Evolutionary conservation across 1,140 invertebrate genomes (phyloP).

Genomic region (Subanguina moxae): DNA sequence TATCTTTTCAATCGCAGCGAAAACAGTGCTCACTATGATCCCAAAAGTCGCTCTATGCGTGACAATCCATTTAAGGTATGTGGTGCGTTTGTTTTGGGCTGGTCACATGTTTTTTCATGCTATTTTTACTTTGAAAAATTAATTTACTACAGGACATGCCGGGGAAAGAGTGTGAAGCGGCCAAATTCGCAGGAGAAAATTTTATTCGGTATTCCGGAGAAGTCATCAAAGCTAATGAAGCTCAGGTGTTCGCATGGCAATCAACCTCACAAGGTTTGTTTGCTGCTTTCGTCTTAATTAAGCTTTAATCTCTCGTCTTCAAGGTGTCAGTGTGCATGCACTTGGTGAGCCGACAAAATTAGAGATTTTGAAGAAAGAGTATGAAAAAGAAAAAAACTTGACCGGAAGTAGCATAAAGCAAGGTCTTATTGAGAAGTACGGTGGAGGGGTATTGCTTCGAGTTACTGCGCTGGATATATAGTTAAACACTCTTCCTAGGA

Average conservation of each 20-base stretch:
- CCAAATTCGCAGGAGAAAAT: slow-evolving; percentile 90
- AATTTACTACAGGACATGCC: slow-evolving; percentile 27
- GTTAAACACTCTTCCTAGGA: slow-evolving; percentile 40
- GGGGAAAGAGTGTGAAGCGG: slow-evolving; percentile 62
- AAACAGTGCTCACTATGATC: slow-evolving; percentile 94
- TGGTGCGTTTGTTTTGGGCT: background rate
- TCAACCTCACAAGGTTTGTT: slow-evolving; percentile 66
- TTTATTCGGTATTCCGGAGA: slow-evolving; percentile 89
- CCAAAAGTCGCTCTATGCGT: slow-evolving; percentile 88
- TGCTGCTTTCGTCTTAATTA: background rate
- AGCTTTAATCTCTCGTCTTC: slow-evolving; percentile 3
- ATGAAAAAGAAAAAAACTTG: slow-evolving; percentile 66
- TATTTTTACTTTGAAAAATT: background rate
- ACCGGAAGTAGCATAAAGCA: slow-evolving; percentile 68
- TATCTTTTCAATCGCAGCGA: slow-evolving; percentile 93
- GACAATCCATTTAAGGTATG: slow-evolving; percentile 75
- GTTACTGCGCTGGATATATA: background rate
- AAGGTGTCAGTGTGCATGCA: slow-evolving; percentile 84
- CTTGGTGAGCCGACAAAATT: slow-evolving; percentile 95
- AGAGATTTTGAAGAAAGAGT: slow-evolving; percentile 83
- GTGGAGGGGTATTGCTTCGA: slow-evolving; percentile 31
- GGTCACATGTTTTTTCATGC: background rate
- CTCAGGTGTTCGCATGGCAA: slow-evolving; percentile 97
- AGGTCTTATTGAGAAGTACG: slow-evolving; percentile 60
- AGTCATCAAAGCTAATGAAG: slow-evolving; percentile 79